Evolutionary conservation across 2,888 invertebrate genomes (phyloP).

Genomic region (Oscheius myriophilus): DNA sequence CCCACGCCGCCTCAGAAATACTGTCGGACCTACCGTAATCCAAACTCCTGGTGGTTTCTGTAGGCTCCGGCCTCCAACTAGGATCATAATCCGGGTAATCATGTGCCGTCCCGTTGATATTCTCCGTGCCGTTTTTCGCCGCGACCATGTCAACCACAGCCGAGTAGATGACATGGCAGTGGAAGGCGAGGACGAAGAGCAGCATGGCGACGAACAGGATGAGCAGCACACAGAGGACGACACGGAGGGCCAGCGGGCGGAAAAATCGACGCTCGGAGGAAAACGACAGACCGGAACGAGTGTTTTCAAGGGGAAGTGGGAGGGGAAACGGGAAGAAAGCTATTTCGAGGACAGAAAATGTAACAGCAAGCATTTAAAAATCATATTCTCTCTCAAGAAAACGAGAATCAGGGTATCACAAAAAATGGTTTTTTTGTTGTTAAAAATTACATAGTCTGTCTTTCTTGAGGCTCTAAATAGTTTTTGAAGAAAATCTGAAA

Average conservation of each 20-base stretch:
- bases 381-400: too few species aligned
- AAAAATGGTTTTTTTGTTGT: too few species aligned
- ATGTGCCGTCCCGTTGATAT: constrained; percentile 15
- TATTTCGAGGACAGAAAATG: background rate
- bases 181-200: constrained; percentile 14
- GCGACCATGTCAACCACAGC: constrained; percentile 5
- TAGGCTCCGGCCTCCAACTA: constrained; percentile 12
- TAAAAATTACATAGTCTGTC: too few species aligned
- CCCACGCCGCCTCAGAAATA: too few species aligned
- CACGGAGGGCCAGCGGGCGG: constrained; percentile 6
- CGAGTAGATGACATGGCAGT: constrained; percentile 21
- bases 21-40: constrained; percentile 22
- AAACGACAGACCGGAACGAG: too few species aligned
- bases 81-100: constrained; percentile 22
- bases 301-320: too few species aligned
- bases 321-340: background rate
- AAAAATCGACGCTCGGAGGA: too few species aligned
- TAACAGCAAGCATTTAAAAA: background rate
- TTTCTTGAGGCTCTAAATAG: too few species aligned
- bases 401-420: background rate
- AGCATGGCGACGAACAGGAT: constrained; percentile 19
- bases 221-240: constrained; percentile 24
- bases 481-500: too few species aligned
- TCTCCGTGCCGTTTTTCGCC: background rate
- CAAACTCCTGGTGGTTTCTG: background rate